Percentiles rank a stretch among this genome's conserved stretches.
Evolutionary conservation across 2,797 vertebrate species (phyloP).

Genomic region (Acanthornis magna): DNA sequence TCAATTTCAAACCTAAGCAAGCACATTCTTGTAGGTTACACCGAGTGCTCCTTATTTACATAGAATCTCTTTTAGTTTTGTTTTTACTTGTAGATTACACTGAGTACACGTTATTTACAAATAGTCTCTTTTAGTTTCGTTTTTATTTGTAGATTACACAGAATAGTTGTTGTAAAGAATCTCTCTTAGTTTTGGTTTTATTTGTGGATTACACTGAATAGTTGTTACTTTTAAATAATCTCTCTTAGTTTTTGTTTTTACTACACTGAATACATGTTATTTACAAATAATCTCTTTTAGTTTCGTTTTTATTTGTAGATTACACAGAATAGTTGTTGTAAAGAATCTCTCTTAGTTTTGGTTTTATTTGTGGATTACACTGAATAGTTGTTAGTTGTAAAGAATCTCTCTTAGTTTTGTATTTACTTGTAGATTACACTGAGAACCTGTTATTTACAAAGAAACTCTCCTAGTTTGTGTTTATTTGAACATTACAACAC

Average conservation of each 20-base stretch:
- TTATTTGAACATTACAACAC: neutral
- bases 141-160: neutral
- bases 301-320: too few species aligned
- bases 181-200: neutral
- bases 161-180: too few species aligned
- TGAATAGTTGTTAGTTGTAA: neutral
- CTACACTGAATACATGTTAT: too few species aligned
- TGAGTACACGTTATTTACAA: neutral
- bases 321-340: too few species aligned
- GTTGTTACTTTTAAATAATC: too few species aligned
- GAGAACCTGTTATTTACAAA: neutral
- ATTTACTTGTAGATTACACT: neutral
- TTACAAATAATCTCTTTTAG: too few species aligned
- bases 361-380: too few species aligned
- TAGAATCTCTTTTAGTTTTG: accelerated
- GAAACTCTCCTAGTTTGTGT: accelerated
- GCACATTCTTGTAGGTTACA: accelerated
- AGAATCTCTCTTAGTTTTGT: accelerated
- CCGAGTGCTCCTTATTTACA: neutral
- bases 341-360: too few species aligned
- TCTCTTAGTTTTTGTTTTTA: too few species aligned
- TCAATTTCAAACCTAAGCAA: neutral
- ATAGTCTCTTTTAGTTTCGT: accelerated
- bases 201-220: neutral
- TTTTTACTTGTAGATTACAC: neutral